phyloP scores from a whole-genome alignment of 2,888 invertebrate genomes.

The Scaeva pyrastri region DNA sequence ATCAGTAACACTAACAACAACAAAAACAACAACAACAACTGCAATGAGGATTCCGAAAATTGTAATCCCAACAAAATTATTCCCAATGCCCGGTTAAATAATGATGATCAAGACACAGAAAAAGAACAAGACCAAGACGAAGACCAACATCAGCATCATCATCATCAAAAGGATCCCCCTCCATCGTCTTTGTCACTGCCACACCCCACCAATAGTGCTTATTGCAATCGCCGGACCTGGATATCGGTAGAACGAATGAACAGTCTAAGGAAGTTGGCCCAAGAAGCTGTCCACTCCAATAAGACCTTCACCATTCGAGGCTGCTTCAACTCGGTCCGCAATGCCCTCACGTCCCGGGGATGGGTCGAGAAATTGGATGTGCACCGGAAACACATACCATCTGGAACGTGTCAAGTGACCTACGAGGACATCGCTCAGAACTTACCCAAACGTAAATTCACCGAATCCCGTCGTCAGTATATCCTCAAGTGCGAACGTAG shows the following conservation, averaged over 20 bases:
- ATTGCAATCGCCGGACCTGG: constrained; percentile 83
- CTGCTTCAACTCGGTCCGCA: constrained; percentile 89
- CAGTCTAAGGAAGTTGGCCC: constrained; percentile 87
- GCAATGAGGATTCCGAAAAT: constrained; percentile 42
- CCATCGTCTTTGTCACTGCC: no score
- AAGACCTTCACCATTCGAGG: constrained; percentile 90
- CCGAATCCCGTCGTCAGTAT: constrained; percentile 85
- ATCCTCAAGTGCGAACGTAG: constrained; percentile 88
- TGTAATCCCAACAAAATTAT: constrained; percentile 16
- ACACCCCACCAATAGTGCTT: background rate
- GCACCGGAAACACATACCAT: constrained; percentile 81
- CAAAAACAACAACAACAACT: constrained; percentile 8
- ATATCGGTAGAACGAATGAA: constrained; percentile 88
- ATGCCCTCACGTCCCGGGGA: constrained; percentile 88
- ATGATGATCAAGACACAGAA: constrained; percentile 12
- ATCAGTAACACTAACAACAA: no score
- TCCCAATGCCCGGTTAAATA: background rate
- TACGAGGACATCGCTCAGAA: constrained; percentile 82
- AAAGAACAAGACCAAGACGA: no score
- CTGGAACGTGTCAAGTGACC: constrained; percentile 80
- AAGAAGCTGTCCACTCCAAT: constrained; percentile 87
- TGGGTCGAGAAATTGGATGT: constrained; percentile 86
- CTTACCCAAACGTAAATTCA: constrained; percentile 82
- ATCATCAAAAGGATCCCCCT: background rate
- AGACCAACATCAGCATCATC: constrained; percentile 12